These are phyloP conservation scores for Dicyrtoma fusca DNA, from an alignment of 2,888 invertebrate species.

Conservation along the genomic window DNA sequence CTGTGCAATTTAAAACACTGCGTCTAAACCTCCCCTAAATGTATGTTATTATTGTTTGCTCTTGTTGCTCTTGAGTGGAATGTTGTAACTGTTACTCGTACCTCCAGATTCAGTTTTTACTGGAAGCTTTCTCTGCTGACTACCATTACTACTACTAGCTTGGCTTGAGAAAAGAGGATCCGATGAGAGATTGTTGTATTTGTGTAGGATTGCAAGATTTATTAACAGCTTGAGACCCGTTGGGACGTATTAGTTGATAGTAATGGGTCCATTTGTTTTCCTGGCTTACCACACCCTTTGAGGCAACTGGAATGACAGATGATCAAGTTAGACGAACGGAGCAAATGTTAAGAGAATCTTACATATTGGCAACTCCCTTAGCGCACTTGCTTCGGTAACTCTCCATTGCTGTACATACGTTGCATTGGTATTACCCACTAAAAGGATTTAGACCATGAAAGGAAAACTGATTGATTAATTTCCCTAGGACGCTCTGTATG, in stretches of 20 bases:
- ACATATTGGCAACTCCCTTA: constrained; percentile 35
- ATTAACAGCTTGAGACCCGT: constrained; percentile 35
- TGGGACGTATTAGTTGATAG: constrained; percentile 45
- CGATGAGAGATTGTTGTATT: constrained; percentile 18
- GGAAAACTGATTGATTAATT: constrained; percentile 36
- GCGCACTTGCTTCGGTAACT: too few relatives aligned
- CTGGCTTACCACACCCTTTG: constrained; percentile 48
- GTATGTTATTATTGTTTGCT: too few relatives aligned
- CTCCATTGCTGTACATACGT: not conserved
- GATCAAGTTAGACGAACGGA: constrained; percentile 27
- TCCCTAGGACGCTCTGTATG: constrained; percentile 10
- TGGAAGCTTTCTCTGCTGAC: too few relatives aligned
- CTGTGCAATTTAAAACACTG: constrained; percentile 13
- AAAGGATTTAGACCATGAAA: constrained; percentile 32
- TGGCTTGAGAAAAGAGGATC: not conserved
- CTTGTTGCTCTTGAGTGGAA: too few relatives aligned
- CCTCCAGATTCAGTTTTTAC: too few relatives aligned
- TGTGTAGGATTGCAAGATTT: constrained; percentile 35
- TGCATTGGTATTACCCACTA: constrained; percentile 11
- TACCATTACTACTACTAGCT: not conserved
- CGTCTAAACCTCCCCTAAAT: not conserved
- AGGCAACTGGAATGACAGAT: constrained; percentile 32
- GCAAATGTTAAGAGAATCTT: constrained; percentile 17
- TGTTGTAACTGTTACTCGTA: too few relatives aligned
- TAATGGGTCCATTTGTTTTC: constrained; percentile 54